Evolutionary conservation across 1,140 invertebrate species (phyloP).

Genomic region (Cydia fagiglandana): DNA sequence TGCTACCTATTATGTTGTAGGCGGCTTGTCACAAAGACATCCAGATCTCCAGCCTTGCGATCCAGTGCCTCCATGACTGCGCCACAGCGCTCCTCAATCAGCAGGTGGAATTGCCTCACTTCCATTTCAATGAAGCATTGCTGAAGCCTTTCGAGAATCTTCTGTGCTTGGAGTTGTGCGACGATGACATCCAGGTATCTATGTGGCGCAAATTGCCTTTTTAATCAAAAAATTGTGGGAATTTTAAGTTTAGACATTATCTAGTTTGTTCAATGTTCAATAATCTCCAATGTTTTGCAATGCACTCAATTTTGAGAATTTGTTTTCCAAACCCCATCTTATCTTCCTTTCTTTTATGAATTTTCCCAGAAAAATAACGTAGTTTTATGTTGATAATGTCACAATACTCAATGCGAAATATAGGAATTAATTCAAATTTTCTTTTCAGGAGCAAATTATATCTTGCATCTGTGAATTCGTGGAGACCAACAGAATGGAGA

Average conservation of each 20-base stretch:
- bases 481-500: constrained; percentile 94
- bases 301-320: too few relatives aligned
- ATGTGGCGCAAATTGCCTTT: too few relatives aligned
- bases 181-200: constrained; percentile 91
- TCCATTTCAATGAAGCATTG: constrained; percentile 96
- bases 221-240: too few relatives aligned
- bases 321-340: too few relatives aligned
- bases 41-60: constrained; percentile 93
- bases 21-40: constrained; percentile 95
- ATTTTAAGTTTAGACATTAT: too few relatives aligned
- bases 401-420: too few relatives aligned
- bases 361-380: too few relatives aligned
- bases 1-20: constrained; percentile 64
- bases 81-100: constrained; percentile 93
- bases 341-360: too few relatives aligned
- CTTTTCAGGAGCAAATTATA: constrained; percentile 89
- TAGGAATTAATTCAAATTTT: constrained; percentile 27
- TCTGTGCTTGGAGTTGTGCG: constrained; percentile 93
- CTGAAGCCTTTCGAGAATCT: constrained; percentile 98
- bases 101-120: constrained; percentile 93
- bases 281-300: too few relatives aligned
- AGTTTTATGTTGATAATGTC: too few relatives aligned
- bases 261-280: too few relatives aligned
- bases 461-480: constrained; percentile 97
- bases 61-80: constrained; percentile 95